These are phyloP conservation scores for Chrysocyon brachyurus DNA, from an alignment of 2,797 vertebrate species.

Conservation along the genomic window DNA sequence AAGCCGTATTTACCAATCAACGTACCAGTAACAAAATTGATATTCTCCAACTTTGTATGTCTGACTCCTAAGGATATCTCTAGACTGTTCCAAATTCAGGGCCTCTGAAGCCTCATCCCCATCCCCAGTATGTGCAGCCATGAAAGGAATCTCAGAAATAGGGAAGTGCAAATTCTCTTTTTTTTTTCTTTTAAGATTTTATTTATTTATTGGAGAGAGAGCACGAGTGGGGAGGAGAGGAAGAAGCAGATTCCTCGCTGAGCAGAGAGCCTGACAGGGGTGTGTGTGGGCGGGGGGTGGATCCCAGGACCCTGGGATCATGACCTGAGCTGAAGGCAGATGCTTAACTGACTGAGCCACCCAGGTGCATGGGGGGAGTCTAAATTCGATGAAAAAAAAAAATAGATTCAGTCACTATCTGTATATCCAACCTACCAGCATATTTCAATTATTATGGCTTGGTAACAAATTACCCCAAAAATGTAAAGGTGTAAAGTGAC, in stretches of 20 bases:
- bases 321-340: too few relatives aligned
- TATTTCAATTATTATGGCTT: neutral
- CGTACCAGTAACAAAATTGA: neutral
- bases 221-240: too few relatives aligned
- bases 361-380: neutral
- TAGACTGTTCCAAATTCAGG: neutral
- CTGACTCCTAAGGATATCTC: neutral
- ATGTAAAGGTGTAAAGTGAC: neutral
- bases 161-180: neutral
- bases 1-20: neutral
- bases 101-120: neutral
- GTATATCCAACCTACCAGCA: neutral
- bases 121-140: neutral
- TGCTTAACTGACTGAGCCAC: too few relatives aligned
- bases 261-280: too few relatives aligned
- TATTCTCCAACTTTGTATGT: neutral
- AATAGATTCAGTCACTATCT: neutral
- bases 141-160: conserved; percentile 22
- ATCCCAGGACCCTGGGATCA: too few relatives aligned
- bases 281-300: too few relatives aligned
- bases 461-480: neutral
- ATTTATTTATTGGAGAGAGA: too few relatives aligned
- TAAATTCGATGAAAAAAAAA: neutral
- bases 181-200: too few relatives aligned
- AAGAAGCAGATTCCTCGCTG: too few relatives aligned